Base-by-base conservation (phyloP, 2,888 invertebrate genomes). In the Leptopilina syphax region DNA sequence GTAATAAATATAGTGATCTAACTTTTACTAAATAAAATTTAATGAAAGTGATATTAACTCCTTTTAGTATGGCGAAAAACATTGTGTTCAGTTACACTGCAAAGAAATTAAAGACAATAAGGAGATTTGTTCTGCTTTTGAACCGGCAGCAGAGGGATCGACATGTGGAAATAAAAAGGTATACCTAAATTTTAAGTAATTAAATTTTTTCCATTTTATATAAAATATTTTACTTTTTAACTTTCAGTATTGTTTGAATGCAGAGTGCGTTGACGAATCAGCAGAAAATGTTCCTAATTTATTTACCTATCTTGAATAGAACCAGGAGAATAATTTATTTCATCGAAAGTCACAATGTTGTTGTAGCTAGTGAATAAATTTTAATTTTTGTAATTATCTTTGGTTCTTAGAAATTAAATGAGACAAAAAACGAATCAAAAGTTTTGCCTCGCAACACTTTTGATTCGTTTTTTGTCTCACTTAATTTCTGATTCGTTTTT, bases 151-250 rank as follows among this genome's bases (percentile, higher is more conserved):
- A 1, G 98, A 98, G 92, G 98, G 98, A 34, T 98, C 98, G 18
- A 94, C 96, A 0, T 98, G 98, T 91, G 98, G 98, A 54, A 96
- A 96, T 90, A 96, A 96, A 91, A 96, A 96, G 94, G 97, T 97
- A 93, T 92, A 34, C 85, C 84, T 41, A 76, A 65, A 18, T 67
- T 60, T 10, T 5, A 27, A 50, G 13, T 4, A 47, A 0, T 7
- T 10, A 41, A 6, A 34, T 27, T 27, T 65, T 34, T 65, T 8
- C 8, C 7, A 8, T 8, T 44, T 7, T 44, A 1, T 6, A 44
- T 44, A 66, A 41, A 41, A 3, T 18, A 6, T 44, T 13, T 41
- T 18, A 18, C 76, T 86, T 83, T 85, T 92, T 44, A 8, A 8
- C 44, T 44, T 94, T 93, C 50, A 98, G 97, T 96, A 96, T 90